phyloP scores from a whole-genome alignment of 1,140 invertebrate genomes.

The Oreohelix idahoensis region DNA sequence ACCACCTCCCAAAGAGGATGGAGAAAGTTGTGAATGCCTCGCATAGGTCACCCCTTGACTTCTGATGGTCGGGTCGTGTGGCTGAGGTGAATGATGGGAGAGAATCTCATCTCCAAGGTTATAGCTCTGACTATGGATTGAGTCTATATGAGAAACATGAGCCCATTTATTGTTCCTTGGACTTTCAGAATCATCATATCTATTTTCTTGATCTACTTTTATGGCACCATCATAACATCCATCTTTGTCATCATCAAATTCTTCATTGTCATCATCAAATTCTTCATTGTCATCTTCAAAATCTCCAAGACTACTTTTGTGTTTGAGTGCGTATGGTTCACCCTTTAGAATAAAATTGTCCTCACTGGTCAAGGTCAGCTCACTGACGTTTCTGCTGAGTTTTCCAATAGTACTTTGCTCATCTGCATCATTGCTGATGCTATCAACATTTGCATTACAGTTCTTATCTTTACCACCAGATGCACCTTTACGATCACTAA shows the following conservation, averaged over 20 bases:
- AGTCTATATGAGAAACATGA: conserved; percentile 66
- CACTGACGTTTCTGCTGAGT: conserved; percentile 25
- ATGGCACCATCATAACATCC: neutral
- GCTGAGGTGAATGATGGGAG: conserved; percentile 67
- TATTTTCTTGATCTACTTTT: neutral
- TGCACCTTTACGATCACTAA: neutral
- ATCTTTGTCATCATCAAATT: neutral
- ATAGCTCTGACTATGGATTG: conserved; percentile 61
- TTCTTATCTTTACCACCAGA: conserved; percentile 26
- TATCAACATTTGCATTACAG: conserved; percentile 21
- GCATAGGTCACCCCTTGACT: conserved; percentile 48
- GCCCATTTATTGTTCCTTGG: neutral
- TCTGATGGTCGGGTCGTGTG: conserved; percentile 61
- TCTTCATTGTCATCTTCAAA: conserved; percentile 9
- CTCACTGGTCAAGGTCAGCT: conserved; percentile 2
- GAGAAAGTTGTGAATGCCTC: neutral
- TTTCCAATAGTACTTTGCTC: conserved; percentile 35
- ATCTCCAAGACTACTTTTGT: conserved; percentile 21
- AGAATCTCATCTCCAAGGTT: conserved; percentile 64
- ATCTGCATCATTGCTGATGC: conserved; percentile 35
- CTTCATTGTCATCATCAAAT: conserved; percentile 24
- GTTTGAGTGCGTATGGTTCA: conserved; percentile 37
- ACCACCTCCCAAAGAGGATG: neutral
- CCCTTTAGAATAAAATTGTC: conserved; percentile 31
- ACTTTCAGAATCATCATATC: neutral